These are phyloP conservation scores for Ophioninae sp. DNA, from an alignment of 2,888 invertebrate genomes.

Conservation along the genomic window DNA sequence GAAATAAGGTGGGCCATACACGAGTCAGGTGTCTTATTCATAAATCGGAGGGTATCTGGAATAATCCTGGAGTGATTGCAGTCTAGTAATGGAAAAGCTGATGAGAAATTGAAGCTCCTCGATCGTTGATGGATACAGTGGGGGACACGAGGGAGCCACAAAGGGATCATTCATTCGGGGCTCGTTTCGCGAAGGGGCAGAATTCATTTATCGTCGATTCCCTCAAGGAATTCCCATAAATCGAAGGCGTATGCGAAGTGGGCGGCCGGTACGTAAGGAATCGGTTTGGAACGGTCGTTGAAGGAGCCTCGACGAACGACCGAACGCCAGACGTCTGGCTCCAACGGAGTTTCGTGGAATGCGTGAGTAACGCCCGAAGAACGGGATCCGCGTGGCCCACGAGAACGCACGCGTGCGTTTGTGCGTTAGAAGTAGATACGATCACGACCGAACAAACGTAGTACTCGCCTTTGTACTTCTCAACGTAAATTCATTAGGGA, in stretches of 20 bases:
- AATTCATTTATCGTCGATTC: slow-evolving; percentile 36
- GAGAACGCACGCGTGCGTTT: slow-evolving; percentile 40
- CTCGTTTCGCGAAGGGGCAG: not conserved
- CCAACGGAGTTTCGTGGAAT: slow-evolving; percentile 54
- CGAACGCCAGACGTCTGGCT: slow-evolving; percentile 52
- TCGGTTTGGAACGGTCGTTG: not conserved
- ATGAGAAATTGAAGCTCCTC: not conserved
- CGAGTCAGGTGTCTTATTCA: no score
- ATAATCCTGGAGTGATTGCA: no score
- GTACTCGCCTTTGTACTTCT: no score
- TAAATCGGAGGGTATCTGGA: no score
- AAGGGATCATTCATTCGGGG: slow-evolving; percentile 9
- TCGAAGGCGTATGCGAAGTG: slow-evolving; percentile 47
- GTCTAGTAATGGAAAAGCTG: not conserved
- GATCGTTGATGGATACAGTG: not conserved
- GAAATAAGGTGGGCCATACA: no score
- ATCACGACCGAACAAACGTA: not conserved
- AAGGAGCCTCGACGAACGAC: slow-evolving; percentile 20
- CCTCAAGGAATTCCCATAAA: slow-evolving; percentile 62
- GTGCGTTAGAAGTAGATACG: not conserved
- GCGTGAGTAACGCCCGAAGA: slow-evolving; percentile 64
- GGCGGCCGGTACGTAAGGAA: not conserved
- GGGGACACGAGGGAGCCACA: not conserved
- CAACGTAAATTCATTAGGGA: no score
- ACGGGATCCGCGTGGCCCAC: slow-evolving; percentile 30